phyloP scores from a whole-genome alignment of 2,888 invertebrate species.

The Parnassius mnemosyne region DNA sequence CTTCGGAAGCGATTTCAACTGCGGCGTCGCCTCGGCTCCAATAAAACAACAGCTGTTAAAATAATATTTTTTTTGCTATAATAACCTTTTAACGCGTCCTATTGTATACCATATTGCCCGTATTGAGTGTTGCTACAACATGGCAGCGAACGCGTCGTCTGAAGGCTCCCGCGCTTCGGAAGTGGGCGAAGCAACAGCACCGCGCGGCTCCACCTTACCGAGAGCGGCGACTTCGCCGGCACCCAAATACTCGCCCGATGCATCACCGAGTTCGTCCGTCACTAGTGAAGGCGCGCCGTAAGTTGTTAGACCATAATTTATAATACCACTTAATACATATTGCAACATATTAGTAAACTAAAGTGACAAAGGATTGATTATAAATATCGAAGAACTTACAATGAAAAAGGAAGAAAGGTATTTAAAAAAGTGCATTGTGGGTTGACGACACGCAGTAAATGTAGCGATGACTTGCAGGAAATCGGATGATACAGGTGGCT shows the following conservation, averaged over 20 bases:
- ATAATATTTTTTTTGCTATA: background rate
- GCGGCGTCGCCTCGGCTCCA: no score
- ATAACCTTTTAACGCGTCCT: conserved; percentile 28
- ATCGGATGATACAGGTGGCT: no score
- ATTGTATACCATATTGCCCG: conserved; percentile 32
- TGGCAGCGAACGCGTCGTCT: conserved; percentile 77
- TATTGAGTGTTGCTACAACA: conserved; percentile 74
- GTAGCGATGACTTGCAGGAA: no score
- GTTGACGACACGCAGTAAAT: no score
- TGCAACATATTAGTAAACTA: no score
- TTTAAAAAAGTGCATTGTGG: no score
- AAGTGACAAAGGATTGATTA: no score
- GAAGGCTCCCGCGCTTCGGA: conserved; percentile 75
- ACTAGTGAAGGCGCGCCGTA: conserved; percentile 90
- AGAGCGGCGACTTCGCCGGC: conserved; percentile 68
- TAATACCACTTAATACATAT: no score
- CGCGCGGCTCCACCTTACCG: conserved; percentile 66
- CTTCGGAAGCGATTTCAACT: no score
- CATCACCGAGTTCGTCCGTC: conserved; percentile 92
- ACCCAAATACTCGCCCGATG: conserved; percentile 88
- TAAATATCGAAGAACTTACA: no score
- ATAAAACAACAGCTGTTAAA: no score
- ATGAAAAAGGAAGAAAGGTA: no score
- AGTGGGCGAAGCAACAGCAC: conserved; percentile 74
- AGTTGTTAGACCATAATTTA: conserved; percentile 33